Percentiles rank a stretch among this genome's conserved stretches.
phyloP scores from a whole-genome alignment of 2,888 invertebrate genomes.

The Polyploca ridens region DNA sequence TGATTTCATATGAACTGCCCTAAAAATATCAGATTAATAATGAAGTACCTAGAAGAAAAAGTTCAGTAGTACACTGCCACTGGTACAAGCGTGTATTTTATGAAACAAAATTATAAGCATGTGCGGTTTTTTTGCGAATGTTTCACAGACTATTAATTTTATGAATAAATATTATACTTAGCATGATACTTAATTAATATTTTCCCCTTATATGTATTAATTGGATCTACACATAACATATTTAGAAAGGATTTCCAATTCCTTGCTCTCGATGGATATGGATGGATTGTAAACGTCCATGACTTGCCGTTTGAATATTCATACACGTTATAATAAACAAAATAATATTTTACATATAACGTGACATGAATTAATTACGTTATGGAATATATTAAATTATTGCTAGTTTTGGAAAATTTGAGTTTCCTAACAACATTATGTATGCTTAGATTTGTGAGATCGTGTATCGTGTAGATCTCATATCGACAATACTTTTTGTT shows the following conservation, averaged over 20 bases:
- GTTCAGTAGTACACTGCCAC: no score
- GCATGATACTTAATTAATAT: not conserved
- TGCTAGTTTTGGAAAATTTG: not conserved
- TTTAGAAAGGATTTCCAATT: no score
- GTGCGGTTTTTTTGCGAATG: no score
- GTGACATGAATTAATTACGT: conserved; percentile 51
- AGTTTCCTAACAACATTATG: not conserved
- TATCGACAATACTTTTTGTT: no score
- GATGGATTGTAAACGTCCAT: conserved; percentile 26
- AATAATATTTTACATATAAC: conserved; percentile 39
- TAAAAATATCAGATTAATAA: no score
- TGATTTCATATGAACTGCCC: no score
- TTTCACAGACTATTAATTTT: no score
- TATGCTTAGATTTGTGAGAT: not conserved
- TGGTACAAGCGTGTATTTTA: no score
- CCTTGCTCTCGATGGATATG: not conserved
- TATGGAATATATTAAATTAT: conserved; percentile 36
- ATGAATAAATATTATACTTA: no score
- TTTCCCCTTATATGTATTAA: not conserved
- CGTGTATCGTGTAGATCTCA: not conserved
- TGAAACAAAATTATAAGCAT: no score
- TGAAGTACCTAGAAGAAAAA: no score
- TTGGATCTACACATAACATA: not conserved
- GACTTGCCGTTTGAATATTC: conserved; percentile 55
- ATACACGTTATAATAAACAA: conserved; percentile 44